Evolutionary conservation across 2,888 invertebrate species (phyloP), one percentile per base, ranked within the genome.

Genomic region (Calameuta idolon): DNA sequence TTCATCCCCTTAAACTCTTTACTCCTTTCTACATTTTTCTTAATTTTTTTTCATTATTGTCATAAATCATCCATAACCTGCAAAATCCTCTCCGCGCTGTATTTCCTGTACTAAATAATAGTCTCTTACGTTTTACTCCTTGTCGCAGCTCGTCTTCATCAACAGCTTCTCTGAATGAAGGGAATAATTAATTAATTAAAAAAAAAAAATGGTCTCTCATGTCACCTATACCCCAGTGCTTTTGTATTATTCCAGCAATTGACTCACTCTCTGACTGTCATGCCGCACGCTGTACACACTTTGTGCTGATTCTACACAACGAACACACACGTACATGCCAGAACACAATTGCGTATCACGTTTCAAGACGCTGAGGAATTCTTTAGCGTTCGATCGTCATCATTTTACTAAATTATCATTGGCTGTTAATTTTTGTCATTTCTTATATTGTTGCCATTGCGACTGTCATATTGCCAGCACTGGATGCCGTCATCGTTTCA

Each of bases 371-470:
- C 55, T 23, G 9, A 55, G 23, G 55, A 55, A 55, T 23, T 55
- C 23, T 55, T 55, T 55, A 15, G 23, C 71, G 71, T 9, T 34
- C 71, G 31, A 12, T 31, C 12, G 69, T 69, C 71, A 71, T 34
- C 33, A 2, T 33, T 31, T 12, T 12, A 11, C 15, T 23, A 1
- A 1, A 9, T 23, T 55, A 12, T 71, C 71, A 71, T 34, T 71
- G 15, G 12, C 71, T 31, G 71, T 71, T 31, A 2, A 55, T 55
- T 23, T 55, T 55, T 23, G 0, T 55, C 9, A 23, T 75, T 77
- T 76, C 74, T 82, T 81, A 79, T 81, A 79, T 82, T 81, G 77
- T 76, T 73, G 77, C 80, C 77, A 55, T 75, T 69, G 75, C 75
- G 35, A 79, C 77, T 73, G 37, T 71, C 34, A 71, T 75, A 71